phyloP scores from a whole-genome alignment of 2,888 invertebrate genomes.

The Troglohyphantes excavatus region DNA sequence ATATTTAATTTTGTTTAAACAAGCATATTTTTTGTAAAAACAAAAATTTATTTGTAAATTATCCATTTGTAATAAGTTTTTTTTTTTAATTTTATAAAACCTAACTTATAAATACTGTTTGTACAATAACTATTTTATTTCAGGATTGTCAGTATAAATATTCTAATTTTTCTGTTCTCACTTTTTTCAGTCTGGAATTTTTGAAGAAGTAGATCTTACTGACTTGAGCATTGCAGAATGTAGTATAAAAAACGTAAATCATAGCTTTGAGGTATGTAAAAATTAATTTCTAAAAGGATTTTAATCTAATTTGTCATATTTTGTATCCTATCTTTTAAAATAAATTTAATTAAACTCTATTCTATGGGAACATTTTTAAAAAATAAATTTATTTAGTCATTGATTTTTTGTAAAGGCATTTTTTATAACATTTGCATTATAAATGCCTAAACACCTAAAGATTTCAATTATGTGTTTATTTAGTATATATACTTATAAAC shows the following conservation, averaged over 20 bases:
- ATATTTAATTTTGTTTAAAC: background rate
- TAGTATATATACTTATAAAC: background rate
- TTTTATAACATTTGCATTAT: too few species aligned
- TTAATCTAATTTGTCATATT: too few species aligned
- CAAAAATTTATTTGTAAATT: background rate
- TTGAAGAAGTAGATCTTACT: conserved; percentile 93
- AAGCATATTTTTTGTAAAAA: background rate
- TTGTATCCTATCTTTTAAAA: too few species aligned
- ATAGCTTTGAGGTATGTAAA: conserved; percentile 90
- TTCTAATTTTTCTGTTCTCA: background rate
- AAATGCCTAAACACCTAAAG: too few species aligned
- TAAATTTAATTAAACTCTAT: too few species aligned
- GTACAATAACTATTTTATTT: too few species aligned
- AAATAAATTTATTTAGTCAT: background rate
- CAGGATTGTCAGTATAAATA: too few species aligned
- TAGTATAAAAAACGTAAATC: conserved; percentile 92
- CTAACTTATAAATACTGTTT: too few species aligned
- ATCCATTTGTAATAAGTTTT: background rate
- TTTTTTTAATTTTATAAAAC: background rate
- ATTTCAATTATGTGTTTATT: too few species aligned
- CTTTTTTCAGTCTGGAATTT: conserved; percentile 88
- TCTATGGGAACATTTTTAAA: background rate
- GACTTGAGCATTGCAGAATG: conserved; percentile 93
- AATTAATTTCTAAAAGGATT: too few species aligned
- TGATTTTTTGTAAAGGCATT: too few species aligned